Evolutionary conservation across 2,888 invertebrate species (phyloP), one percentile per base, ranked within the genome.

Genomic region (Piscicola geometra): DNA sequence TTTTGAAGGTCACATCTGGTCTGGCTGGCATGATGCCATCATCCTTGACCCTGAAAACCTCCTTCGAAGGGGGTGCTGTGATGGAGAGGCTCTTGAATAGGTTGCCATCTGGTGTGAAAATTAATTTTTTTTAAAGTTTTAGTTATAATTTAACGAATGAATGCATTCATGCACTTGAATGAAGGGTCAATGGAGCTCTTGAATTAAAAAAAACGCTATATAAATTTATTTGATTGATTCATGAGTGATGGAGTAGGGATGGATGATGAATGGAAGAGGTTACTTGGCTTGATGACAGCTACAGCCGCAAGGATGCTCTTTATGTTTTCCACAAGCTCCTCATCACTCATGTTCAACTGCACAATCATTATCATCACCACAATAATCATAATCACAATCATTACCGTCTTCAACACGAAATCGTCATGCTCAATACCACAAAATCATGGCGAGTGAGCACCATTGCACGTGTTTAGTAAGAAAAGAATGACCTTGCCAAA

Each of bases 11-110:
- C n/a, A 41, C 41, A 9, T 56, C 60, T 5, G 21, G 21, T 21
- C n/a, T 18, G 18, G 50, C 47, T 25, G 78, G 75, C 47, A 76
- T 56, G 18, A 76, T 75, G 60, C 33, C 35, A 1, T 76, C 72
- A 9, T 72, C 71, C n/a, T 78, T 71, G 35, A 83, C 70, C 5
- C 78, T 36, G 77, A 82, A 82, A 25, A 77, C 73, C 76, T 83
- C 82, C 3, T 78, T 78, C n/a, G 83, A 83, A 35, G 83, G 83
- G 9, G 83, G 83, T 1, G 82, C 82, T 56, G 81, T 78, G 28
- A 83, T 69, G 12, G 36, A 71, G 0, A 81, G 76, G 36, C 79
- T 77, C 12, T 78, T 77, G 41, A 83, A 80, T 68, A 82, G 79
- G n/a, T 80, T 80, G 70, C 81, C 83, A 25, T 56, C 76, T 76